Conservation (phyloP, 2,113 vertebrate species). For the Platichthys stellatus region DNA sequence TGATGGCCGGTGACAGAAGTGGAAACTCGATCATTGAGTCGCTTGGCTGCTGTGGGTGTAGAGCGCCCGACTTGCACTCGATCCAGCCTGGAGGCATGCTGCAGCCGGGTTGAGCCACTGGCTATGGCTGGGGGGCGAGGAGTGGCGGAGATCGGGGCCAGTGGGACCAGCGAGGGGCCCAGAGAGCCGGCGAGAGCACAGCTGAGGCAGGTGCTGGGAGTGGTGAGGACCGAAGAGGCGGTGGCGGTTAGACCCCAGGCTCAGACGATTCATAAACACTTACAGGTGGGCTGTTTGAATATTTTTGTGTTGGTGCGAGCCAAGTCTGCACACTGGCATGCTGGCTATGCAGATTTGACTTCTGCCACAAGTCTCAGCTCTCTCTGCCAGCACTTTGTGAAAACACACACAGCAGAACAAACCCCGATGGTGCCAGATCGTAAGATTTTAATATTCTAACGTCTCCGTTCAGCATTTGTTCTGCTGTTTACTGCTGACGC, state of each 20-base stretch:
- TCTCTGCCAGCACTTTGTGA: conserved; percentile 30
- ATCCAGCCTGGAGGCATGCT: conserved; percentile 24
- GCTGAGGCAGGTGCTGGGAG: conserved; percentile 7
- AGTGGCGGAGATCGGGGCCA: not conserved
- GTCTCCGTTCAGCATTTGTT: not conserved
- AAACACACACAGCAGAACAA: conserved; percentile 34
- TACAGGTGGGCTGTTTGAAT: conserved; percentile 59
- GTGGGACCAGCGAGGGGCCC: not conserved
- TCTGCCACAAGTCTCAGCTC: conserved; percentile 42
- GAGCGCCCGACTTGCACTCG: conserved; percentile 1
- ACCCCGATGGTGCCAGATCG: conserved; percentile 8
- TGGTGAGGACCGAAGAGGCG: conserved; percentile 39
- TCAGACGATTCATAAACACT: conserved; percentile 50
- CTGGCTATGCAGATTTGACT: conserved; percentile 46
- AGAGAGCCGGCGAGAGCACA: not conserved
- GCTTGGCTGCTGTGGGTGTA: conserved; percentile 6
- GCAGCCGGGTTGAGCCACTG: conserved; percentile 20
- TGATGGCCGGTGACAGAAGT: conserved; percentile 51
- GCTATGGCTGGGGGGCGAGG: conserved; percentile 59
- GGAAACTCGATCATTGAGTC: conserved; percentile 62
- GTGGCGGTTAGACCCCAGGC: conserved; percentile 33
- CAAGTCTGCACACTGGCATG: conserved; percentile 45
- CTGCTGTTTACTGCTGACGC: not conserved
- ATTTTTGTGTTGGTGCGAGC: conserved; percentile 24
- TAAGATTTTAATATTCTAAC: not conserved